Base-by-base conservation (phyloP, 1,140 invertebrate genomes). In the Nixonia krombeini region DNA sequence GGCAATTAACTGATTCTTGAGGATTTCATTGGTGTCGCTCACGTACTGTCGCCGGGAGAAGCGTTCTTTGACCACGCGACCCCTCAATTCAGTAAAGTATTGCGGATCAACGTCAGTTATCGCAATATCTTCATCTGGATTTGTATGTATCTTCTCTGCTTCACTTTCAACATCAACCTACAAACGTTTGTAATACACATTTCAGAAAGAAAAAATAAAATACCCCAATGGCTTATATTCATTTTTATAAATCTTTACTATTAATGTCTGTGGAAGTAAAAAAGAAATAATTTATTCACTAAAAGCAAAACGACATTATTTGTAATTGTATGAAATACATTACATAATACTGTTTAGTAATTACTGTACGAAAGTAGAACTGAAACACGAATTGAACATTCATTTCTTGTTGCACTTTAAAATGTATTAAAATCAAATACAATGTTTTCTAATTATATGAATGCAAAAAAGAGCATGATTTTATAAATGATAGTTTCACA, bases 61-160 rank as follows among this genome's bases (percentile, higher is more conserved):
- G 38, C 85, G 86, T 9, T 88, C 85, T 53, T 85, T 78, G 1
- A 87, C 86, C 1, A 86, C 76, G 47, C 86, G 76, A 28, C 87
- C 88, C 73, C 86, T 84, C 1, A 91, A 78, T 64, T 88, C 78
- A 3, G 84, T 86, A 70, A 88, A 91, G 71, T 86, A 91, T 21
- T 87, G 78, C 1, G 90, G 88, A 79, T 91, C 89, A 1, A 90
- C 79, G 63, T 91, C 87, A 2, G 79, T 80, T 15, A 80, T 76
- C 6, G 73, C 68, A 2, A 59, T 71, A 5, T 33, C 37, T 12
- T 78, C 59, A 13, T 72, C 42, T 4, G 33, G 17, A 23, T 56
- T 51, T 28, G 71, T 77, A 23, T 70, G 44, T 3, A 40, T 64
- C n/a, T 72, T 72, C 18, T 45, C 55, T 38, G 16, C 15, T 29